These are phyloP conservation scores for Nebria brevicollis DNA, from an alignment of 2,888 invertebrate species.

Conservation along the genomic window DNA sequence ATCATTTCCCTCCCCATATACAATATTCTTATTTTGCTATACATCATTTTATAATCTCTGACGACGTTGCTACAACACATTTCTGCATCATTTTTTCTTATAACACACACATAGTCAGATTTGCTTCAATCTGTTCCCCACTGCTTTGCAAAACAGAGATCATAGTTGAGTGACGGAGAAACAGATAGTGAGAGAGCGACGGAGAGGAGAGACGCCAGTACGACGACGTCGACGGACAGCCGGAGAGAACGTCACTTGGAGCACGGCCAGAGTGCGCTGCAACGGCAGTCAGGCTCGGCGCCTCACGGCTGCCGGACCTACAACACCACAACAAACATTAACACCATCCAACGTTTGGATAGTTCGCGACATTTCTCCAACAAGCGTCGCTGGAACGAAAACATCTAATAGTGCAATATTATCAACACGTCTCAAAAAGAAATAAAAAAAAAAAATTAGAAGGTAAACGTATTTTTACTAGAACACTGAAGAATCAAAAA, in stretches of 20 bases:
- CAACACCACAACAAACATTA: neutral
- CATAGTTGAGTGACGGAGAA: neutral
- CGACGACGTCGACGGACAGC: slow-evolving; percentile 23
- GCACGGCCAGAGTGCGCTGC: slow-evolving; percentile 33
- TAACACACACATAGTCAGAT: neutral
- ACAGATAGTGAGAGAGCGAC: neutral
- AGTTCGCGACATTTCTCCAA: neutral
- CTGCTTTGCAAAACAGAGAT: neutral
- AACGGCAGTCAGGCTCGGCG: slow-evolving; percentile 35
- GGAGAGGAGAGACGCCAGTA: slow-evolving; percentile 7
- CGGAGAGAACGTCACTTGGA: slow-evolving; percentile 42
- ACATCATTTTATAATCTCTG: neutral
- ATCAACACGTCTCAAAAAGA: neutral
- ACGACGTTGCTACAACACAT: neutral
- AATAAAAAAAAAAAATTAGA: too few species aligned
- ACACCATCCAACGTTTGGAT: slow-evolving; percentile 8
- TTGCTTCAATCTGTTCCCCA: slow-evolving; percentile 7
- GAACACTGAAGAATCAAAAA: too few species aligned
- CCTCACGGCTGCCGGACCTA: slow-evolving; percentile 32
- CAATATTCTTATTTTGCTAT: neutral
- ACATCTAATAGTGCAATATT: neutral
- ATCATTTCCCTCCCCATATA: neutral
- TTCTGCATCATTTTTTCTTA: neutral
- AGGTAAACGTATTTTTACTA: too few species aligned
- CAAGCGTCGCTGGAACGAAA: neutral